These are phyloP conservation scores for Drosophila flavopinicola DNA, from an alignment of 2,888 invertebrate species.

Conservation along the genomic window DNA sequence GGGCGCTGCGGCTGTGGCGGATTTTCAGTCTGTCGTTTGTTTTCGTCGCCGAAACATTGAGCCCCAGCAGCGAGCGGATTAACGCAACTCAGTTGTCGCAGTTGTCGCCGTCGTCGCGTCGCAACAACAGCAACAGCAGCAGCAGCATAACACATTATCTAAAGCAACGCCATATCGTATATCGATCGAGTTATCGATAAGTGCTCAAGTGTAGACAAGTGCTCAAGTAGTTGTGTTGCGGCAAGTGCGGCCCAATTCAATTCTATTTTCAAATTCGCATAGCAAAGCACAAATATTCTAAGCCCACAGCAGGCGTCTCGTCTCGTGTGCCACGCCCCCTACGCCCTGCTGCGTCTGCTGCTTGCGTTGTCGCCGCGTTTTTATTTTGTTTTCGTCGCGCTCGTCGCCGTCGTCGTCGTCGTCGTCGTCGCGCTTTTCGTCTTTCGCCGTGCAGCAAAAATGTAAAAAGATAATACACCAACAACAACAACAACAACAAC, in stretches of 20 bases:
- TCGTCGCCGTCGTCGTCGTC: slow-evolving; percentile 29
- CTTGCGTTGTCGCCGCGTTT: slow-evolving; percentile 52
- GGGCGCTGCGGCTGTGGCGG: slow-evolving; percentile 14
- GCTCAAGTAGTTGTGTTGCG: background rate
- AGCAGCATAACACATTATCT: slow-evolving; percentile 12
- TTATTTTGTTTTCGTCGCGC: slow-evolving; percentile 65
- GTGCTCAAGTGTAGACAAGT: slow-evolving; percentile 2
- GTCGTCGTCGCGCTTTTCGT: slow-evolving; percentile 30
- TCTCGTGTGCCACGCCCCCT: background rate
- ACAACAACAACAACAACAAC: too few species aligned
- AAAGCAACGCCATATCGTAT: background rate
- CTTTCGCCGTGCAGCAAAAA: slow-evolving; percentile 53
- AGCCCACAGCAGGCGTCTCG: slow-evolving; percentile 21
- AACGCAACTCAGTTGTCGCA: slow-evolving; percentile 48
- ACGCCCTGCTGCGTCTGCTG: background rate
- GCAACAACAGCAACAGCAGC: slow-evolving; percentile 32
- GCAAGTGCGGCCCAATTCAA: slow-evolving; percentile 6
- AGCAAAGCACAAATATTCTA: slow-evolving; percentile 20
- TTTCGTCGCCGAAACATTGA: slow-evolving; percentile 82
- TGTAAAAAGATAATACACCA: too few species aligned
- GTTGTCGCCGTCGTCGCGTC: slow-evolving; percentile 50
- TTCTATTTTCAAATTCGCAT: background rate
- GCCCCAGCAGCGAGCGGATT: slow-evolving; percentile 69
- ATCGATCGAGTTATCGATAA: slow-evolving; percentile 11
- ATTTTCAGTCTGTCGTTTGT: slow-evolving; percentile 83